These are phyloP conservation scores for Ailurus styani DNA, from an alignment of 2,113 vertebrate species.

Conservation along the genomic window DNA sequence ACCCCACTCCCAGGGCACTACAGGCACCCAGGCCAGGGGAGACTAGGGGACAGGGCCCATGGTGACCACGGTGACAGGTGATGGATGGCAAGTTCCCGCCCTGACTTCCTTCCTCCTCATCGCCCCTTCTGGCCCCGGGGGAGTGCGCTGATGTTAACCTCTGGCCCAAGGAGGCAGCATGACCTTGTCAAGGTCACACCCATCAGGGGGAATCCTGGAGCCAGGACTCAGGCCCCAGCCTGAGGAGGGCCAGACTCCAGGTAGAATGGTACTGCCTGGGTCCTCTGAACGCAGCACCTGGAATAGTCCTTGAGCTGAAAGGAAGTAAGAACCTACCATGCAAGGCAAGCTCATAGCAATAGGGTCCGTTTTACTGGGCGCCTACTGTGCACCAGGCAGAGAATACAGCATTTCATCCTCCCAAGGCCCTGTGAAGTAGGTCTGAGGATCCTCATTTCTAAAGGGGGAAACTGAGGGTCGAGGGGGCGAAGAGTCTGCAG, in stretches of 20 bases:
- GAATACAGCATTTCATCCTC: neutral
- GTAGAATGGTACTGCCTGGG: accelerated
- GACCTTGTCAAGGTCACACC: neutral
- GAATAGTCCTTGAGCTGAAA: neutral
- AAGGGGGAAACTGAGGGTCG: neutral
- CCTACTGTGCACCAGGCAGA: neutral
- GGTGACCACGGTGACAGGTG: accelerated
- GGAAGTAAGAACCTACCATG: neutral
- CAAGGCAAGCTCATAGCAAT: neutral
- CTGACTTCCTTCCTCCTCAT: neutral
- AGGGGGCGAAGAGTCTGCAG: accelerated
- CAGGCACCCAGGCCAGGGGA: neutral
- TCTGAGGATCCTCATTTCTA: neutral
- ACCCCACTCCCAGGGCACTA: neutral
- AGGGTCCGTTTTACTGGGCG: neutral
- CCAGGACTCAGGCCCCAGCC: neutral
- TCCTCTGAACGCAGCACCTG: neutral
- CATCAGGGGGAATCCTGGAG: neutral
- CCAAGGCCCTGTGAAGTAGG: neutral
- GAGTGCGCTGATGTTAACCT: neutral
- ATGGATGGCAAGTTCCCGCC: accelerated
- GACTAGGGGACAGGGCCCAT: no score
- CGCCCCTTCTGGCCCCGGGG: neutral
- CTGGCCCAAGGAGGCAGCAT: neutral
- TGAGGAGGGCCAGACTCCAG: neutral